Percentiles rank a stretch among this genome's conserved stretches.
These are phyloP conservation scores for Eupelmus urozonus DNA, from an alignment of 2,888 invertebrate genomes.

Conservation along the genomic window DNA sequence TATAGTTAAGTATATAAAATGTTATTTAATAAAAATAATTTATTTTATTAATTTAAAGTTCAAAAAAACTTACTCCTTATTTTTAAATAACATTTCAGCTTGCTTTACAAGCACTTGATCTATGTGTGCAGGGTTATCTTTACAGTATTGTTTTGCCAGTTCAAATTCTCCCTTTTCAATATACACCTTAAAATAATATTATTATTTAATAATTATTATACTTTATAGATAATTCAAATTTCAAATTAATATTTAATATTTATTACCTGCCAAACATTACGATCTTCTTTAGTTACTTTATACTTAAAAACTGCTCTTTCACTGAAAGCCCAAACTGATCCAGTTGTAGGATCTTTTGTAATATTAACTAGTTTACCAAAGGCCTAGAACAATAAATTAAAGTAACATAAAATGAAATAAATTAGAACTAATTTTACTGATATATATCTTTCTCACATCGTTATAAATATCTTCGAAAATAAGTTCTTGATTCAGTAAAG, in stretches of 20 bases:
- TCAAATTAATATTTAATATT: constrained; percentile 11
- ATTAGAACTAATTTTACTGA: constrained; percentile 4
- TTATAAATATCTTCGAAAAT: constrained; percentile 92
- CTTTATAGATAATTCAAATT: neutral
- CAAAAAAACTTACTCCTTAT: constrained; percentile 80
- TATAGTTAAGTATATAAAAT: constrained; percentile 64
- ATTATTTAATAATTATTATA: constrained; percentile 37
- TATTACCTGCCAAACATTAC: constrained; percentile 87
- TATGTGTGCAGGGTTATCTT: constrained; percentile 87
- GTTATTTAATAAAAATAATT: too few relatives aligned
- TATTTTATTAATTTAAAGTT: constrained; percentile 1
- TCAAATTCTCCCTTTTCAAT: constrained; percentile 91
- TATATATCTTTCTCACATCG: constrained; percentile 76
- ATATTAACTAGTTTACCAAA: constrained; percentile 89
- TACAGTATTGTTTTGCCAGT: constrained; percentile 90
- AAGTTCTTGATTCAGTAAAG: constrained; percentile 89
- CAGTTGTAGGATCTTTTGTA: constrained; percentile 87
- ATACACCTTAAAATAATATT: constrained; percentile 81
- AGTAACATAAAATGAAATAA: constrained; percentile 16
- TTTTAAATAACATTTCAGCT: constrained; percentile 90
- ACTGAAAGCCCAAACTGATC: constrained; percentile 91
- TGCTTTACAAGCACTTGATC: constrained; percentile 92
- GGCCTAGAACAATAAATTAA: constrained; percentile 74
- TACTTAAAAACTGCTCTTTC: constrained; percentile 91
- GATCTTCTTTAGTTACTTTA: constrained; percentile 89